These are phyloP conservation scores for Falco rusticolus DNA, from an alignment of 2,797 vertebrate genomes.

Conservation along the genomic window DNA sequence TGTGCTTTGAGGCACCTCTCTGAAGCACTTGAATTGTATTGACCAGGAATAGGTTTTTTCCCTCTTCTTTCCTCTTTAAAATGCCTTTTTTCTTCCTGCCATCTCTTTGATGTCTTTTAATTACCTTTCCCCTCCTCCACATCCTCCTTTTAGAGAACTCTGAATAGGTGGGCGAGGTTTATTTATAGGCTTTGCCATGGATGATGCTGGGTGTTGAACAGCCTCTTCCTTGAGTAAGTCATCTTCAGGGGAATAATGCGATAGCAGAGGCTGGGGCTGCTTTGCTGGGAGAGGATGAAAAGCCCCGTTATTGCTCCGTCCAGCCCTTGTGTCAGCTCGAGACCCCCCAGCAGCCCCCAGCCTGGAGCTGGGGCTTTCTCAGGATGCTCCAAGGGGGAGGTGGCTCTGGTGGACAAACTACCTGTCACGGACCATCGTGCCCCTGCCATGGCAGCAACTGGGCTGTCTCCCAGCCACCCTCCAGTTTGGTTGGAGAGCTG, in stretches of 20 bases:
- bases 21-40: not conserved
- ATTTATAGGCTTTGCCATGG: not conserved
- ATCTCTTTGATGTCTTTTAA: conserved; percentile 36
- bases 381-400: not conserved
- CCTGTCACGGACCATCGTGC: accelerated
- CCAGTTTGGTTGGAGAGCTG: not conserved
- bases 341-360: not conserved
- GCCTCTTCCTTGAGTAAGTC: not conserved
- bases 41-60: not conserved
- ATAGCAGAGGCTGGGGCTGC: not conserved
- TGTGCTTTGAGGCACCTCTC: not conserved
- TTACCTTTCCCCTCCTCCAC: conserved; percentile 11
- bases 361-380: not conserved
- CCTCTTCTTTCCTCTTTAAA: not conserved
- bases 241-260: not conserved
- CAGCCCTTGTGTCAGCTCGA: not conserved
- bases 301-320: not conserved
- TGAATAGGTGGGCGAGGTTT: not conserved
- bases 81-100: not conserved
- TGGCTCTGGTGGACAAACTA: not conserved
- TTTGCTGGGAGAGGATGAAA: not conserved
- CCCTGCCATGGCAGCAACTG: not conserved
- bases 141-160: not conserved
- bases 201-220: not conserved
- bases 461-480: not conserved